These are phyloP conservation scores for Lycocerus yunnanus DNA, from an alignment of 2,888 invertebrate species.

Conservation along the genomic window DNA sequence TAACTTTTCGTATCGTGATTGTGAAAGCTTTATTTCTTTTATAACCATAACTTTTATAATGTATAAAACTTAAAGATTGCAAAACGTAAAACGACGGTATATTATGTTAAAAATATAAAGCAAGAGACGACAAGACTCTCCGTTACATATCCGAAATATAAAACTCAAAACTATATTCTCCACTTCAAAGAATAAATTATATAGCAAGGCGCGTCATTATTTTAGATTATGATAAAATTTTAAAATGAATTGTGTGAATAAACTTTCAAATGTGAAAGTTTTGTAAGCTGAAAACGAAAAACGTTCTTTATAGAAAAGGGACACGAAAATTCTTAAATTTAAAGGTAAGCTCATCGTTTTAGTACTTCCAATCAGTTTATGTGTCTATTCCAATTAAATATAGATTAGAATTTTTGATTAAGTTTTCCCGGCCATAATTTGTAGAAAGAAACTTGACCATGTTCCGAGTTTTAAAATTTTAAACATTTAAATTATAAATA, in stretches of 20 bases:
- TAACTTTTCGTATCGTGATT: neutral
- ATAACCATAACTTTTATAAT: neutral
- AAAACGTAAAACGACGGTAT: neutral
- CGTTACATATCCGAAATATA: neutral
- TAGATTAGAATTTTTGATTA: too few species aligned
- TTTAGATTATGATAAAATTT: neutral
- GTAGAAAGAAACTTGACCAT: too few species aligned
- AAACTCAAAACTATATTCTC: neutral
- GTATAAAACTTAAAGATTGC: neutral
- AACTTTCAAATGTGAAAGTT: neutral
- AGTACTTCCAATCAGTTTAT: too few species aligned
- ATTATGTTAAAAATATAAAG: neutral
- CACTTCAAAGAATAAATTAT: neutral
- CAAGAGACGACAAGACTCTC: neutral
- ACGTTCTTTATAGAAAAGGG: too few species aligned
- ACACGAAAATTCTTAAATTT: too few species aligned
- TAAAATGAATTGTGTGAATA: neutral
- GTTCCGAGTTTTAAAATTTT: too few species aligned
- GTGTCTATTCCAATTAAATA: too few species aligned
- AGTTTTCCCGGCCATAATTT: too few species aligned
- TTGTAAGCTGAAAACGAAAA: neutral
- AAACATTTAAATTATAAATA: too few species aligned
- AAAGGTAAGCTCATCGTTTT: too few species aligned
- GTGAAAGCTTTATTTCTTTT: neutral
- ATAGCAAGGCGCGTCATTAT: neutral